phyloP scores from a whole-genome alignment of 64 coral and sea anemone species.

The Pachyseris speciosa region DNA sequence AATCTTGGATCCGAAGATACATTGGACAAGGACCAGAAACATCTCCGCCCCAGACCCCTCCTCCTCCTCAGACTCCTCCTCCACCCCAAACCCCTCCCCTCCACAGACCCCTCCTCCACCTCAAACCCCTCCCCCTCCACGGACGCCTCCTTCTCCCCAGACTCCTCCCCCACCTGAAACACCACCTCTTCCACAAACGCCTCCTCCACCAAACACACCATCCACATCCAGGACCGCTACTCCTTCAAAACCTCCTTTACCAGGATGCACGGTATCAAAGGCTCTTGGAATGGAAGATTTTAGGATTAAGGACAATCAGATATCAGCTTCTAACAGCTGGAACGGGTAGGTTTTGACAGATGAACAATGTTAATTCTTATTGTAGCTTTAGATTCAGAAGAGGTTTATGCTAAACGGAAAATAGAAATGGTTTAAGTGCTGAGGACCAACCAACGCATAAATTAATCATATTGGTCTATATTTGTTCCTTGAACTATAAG shows the following conservation, averaged over 20 bases:
- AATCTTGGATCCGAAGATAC: conserved; percentile 44
- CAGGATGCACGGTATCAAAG: conserved; percentile 16
- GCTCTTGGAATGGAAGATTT: conserved; percentile 54
- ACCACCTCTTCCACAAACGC: background rate
- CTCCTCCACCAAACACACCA: background rate
- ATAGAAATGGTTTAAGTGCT: no score
- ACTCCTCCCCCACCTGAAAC: conserved; percentile 17
- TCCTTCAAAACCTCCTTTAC: background rate
- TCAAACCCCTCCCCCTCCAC: background rate
- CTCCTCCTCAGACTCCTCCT: conserved; percentile 25
- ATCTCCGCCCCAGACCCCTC: background rate
- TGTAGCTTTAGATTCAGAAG: no score
- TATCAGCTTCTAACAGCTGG: conserved; percentile 9
- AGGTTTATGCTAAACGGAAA: no score
- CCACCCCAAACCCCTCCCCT: background rate
- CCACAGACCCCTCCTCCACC: background rate
- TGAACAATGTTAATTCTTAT: no score
- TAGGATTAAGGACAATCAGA: conserved; percentile 1
- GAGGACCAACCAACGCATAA: no score
- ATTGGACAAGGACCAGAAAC: conserved; percentile 7
- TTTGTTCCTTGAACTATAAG: no score
- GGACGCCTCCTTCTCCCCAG: conserved; percentile 3
- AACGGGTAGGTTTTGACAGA: conserved; percentile 1
- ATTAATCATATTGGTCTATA: no score
- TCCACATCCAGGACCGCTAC: background rate